Evolutionary conservation across 2,797 vertebrate species (phyloP), one percentile per base, ranked within the genome.

Genomic region (Echeneis naucrates): DNA sequence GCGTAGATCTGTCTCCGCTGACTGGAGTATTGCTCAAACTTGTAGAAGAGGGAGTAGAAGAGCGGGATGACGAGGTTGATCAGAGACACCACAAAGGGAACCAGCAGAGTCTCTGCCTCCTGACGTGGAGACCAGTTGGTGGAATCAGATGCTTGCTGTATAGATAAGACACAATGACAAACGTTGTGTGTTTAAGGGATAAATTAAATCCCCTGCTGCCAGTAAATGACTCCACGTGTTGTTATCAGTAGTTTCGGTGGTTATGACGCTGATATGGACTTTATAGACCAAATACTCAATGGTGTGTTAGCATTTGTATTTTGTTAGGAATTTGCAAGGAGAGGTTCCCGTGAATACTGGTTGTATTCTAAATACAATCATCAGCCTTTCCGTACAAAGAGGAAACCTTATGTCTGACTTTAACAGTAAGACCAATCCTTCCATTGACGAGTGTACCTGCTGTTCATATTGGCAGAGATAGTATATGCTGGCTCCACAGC

Each of bases 11-110:
- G 91, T 2, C 81, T 86, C 48, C 94, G 92, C 0, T 97, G 96
- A 82, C 75, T 93, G 84, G 95, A 94, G 66, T 96, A 97, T 44
- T 38, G 93, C 87, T 99, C 98, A 81, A 97, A 89, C 56, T 92
- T 92, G 83, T 94, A 91, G 80, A 99, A 95, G 81, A 96, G 86
- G 0, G 97, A 96, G 86, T 94, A 98, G 79, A 97, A 84, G 26
- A 97, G 95, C 0, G 98, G 97, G 45, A 98, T 62, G 0, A 90
- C 82, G 56, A 97, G 86, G 54, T 98, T 99, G 82, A 99, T 93
- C 27, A 98, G 92, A 52, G 96, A 96, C 37, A 95, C 92, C 0
- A 96, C 67, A 0, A 98, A 84, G 19, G 98, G 97, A 45, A 98
- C 91, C 7, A 98, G 85, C 54, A 99, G 92, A 23, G 94, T 97